Conservation (phyloP, 2,113 vertebrate genomes). For the Propithecus coquereli region DNA sequence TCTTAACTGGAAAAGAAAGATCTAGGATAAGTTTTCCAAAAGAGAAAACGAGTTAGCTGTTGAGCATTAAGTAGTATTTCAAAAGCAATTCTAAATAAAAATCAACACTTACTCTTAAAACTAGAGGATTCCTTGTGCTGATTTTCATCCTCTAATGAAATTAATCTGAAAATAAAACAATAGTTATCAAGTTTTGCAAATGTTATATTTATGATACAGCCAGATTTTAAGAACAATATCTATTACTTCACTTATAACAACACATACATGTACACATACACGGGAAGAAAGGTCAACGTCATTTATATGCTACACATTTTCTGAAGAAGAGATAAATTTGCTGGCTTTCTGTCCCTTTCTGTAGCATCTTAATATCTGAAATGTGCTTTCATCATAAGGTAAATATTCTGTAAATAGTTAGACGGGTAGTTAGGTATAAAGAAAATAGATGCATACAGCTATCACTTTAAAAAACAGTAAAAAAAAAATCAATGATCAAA, state of each 20-base stretch:
- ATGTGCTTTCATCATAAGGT: not conserved
- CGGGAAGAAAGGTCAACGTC: not conserved
- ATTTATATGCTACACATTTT: not conserved
- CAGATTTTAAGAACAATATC: not conserved
- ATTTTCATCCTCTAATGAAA: slow-evolving; percentile 89
- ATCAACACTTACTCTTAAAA: slow-evolving; percentile 63
- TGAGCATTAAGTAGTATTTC: not conserved
- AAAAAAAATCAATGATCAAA: not conserved
- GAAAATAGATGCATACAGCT: not conserved
- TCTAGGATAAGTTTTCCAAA: not conserved
- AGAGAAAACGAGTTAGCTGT: not conserved
- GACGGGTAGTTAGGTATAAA: not conserved
- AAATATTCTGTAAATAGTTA: not conserved
- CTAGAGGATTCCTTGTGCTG: slow-evolving; percentile 75
- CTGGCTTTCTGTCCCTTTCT: not conserved
- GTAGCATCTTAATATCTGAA: not conserved
- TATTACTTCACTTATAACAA: not conserved
- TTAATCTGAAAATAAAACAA: slow-evolving; percentile 85
- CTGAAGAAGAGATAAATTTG: not conserved
- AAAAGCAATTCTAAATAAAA: slow-evolving; percentile 19
- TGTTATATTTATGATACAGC: not conserved
- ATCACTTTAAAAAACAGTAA: not conserved
- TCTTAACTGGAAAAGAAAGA: not conserved
- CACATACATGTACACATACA: not conserved
- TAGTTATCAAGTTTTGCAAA: slow-evolving; percentile 20